phyloP scores from a whole-genome alignment of 2,888 invertebrate species.

The Metopia argyrocephala region DNA sequence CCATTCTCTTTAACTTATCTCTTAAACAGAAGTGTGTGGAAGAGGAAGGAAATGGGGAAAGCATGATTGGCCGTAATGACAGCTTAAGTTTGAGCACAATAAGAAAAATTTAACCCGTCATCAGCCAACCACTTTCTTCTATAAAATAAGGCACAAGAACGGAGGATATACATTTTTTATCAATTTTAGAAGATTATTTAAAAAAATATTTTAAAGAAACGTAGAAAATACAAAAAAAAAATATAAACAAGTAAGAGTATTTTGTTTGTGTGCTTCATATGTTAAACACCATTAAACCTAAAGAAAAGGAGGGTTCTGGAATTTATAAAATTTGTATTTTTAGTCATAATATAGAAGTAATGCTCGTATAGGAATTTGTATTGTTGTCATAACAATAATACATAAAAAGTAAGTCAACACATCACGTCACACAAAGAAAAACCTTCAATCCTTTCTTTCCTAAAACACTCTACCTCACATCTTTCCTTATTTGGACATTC shows the following conservation, averaged over 20 bases:
- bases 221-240: too few relatives aligned
- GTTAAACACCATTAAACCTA: too few relatives aligned
- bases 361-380: too few relatives aligned
- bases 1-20: neutral
- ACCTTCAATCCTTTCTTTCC: neutral
- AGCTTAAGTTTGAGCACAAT: slow-evolving; percentile 7
- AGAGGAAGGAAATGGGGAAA: neutral
- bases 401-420: neutral
- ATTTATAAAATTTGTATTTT: slow-evolving; percentile 5
- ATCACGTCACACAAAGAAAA: neutral
- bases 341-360: too few relatives aligned
- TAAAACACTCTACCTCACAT: neutral
- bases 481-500: too few relatives aligned
- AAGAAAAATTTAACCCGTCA: neutral
- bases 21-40: neutral
- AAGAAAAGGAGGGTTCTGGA: too few relatives aligned
- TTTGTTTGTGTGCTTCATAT: too few relatives aligned
- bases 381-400: neutral
- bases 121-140: neutral
- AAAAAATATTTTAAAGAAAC: neutral
- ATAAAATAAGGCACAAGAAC: too few relatives aligned
- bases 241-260: too few relatives aligned
- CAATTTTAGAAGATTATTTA: neutral
- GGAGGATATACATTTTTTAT: neutral
- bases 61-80: slow-evolving; percentile 24